These are phyloP conservation scores for Glaucopsyche alexis DNA, from an alignment of 2,888 invertebrate genomes.

Conservation along the genomic window DNA sequence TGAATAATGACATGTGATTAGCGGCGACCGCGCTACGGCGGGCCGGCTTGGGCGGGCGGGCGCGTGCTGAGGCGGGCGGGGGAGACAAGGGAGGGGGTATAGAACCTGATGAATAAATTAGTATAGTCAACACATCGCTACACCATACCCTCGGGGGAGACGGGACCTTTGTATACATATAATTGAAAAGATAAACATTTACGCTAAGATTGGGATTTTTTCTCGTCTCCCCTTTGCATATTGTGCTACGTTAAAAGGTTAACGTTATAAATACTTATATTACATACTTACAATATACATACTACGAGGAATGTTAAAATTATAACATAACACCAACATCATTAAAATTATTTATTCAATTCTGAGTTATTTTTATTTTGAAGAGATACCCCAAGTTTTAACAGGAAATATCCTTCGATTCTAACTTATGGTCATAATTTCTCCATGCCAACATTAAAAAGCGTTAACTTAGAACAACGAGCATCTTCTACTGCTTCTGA, in stretches of 20 bases:
- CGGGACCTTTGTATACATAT: constrained; percentile 28
- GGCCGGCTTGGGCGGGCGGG: neutral
- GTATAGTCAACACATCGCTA: constrained; percentile 23
- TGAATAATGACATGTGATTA: constrained; percentile 39
- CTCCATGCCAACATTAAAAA: too few species aligned
- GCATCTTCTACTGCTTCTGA: too few species aligned
- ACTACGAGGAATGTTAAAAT: neutral
- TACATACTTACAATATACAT: neutral
- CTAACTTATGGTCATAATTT: too few species aligned
- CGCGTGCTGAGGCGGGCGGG: neutral
- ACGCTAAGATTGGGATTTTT: constrained; percentile 24
- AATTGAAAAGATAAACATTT: constrained; percentile 28
- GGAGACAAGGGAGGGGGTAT: neutral
- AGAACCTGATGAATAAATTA: constrained; percentile 33
- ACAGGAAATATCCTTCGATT: too few species aligned
- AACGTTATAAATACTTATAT: neutral
- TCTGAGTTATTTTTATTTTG: too few species aligned
- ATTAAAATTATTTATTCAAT: too few species aligned
- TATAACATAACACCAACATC: neutral
- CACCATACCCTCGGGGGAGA: constrained; percentile 26
- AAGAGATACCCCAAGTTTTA: too few species aligned
- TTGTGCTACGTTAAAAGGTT: neutral
- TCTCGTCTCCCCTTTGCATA: neutral
- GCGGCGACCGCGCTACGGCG: constrained; percentile 29
- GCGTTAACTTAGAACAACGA: too few species aligned